Percentiles rank a stretch among this genome's conserved stretches.
phyloP scores from a whole-genome alignment of 2,797 vertebrate genomes.

The Prionace glauca region DNA sequence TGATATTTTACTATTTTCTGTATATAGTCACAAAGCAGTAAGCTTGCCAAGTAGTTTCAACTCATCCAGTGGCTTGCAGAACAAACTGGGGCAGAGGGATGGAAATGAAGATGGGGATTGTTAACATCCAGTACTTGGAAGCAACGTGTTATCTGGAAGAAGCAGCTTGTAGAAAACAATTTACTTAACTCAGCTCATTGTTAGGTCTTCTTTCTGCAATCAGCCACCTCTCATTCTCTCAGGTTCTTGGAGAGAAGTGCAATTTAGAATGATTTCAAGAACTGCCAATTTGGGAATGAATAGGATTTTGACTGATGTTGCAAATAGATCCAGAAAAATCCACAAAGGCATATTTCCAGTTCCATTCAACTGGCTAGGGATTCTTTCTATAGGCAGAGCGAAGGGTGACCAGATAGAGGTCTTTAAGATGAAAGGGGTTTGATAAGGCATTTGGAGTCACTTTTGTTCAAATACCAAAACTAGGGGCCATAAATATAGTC shows the following conservation, averaged over 20 bases:
- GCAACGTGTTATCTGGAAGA: neutral
- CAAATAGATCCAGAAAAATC: neutral
- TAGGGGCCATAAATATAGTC: no score
- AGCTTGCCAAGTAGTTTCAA: neutral
- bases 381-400: neutral
- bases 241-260: no score
- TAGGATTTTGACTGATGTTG: neutral
- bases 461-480: no score
- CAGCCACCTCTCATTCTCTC: no score
- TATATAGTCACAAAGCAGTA: neutral
- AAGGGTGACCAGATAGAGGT: neutral
- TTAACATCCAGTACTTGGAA: neutral
- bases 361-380: neutral
- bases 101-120: neutral
- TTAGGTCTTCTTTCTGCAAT: no score
- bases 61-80: neutral
- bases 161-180: neutral
- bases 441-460: no score
- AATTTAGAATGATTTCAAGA: no score
- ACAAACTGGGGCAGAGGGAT: neutral
- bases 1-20: neutral
- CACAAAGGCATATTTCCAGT: neutral
- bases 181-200: neutral
- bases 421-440: neutral
- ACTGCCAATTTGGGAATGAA: no score